These are phyloP conservation scores for Meloidogyne floridensis DNA, from an alignment of 1,140 invertebrate species.

Conservation along the genomic window DNA sequence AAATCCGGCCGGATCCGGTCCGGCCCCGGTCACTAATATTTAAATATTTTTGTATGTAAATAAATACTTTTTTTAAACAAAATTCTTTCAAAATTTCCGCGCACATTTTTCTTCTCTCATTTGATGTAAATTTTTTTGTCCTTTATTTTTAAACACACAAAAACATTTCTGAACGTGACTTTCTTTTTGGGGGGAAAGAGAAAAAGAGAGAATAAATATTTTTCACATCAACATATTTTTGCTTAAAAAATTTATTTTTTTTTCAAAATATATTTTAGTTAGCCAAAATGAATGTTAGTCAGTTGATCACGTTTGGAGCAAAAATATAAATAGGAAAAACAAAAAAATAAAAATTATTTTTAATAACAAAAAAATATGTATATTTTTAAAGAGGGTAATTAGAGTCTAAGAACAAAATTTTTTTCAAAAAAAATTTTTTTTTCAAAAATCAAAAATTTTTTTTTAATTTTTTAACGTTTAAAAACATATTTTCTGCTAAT, in stretches of 20 bases:
- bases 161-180: neutral
- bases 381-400: no score
- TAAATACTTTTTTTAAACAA: no score
- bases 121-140: slow-evolving; percentile 9
- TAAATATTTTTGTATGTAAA: neutral
- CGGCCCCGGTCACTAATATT: no score
- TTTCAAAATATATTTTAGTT: slow-evolving; percentile 2
- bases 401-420: no score
- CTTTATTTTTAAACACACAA: neutral
- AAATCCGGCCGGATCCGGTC: no score
- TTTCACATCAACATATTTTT: slow-evolving; percentile 7
- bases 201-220: neutral
- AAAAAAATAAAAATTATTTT: no score
- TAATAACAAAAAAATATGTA: no score
- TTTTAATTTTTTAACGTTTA: no score
- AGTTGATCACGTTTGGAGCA: slow-evolving; percentile 1
- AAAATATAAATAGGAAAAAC: neutral
- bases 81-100: neutral
- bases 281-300: neutral
- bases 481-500: no score
- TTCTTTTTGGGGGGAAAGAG: neutral
- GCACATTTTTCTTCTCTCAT: neutral
- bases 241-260: slow-evolving; percentile 3
- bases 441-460: no score
- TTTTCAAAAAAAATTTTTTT: no score